phyloP scores from a whole-genome alignment of 2,797 vertebrate genomes.

The Varecia variegata region DNA sequence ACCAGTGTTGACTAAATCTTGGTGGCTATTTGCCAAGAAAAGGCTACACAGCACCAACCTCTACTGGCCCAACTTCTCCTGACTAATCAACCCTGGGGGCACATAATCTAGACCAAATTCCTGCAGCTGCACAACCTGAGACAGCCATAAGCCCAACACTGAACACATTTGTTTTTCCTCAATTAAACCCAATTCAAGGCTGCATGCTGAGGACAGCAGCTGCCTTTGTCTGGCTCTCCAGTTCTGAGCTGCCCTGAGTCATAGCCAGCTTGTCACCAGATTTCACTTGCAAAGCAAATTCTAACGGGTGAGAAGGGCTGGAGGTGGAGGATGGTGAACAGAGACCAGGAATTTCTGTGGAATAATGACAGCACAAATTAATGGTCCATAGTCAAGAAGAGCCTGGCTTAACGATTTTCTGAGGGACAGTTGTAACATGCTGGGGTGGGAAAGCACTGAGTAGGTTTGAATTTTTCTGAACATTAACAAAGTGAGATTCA shows the following conservation, averaged over 20 bases:
- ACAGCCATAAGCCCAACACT: background rate
- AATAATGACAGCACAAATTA: background rate
- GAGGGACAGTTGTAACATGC: background rate
- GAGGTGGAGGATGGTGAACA: background rate
- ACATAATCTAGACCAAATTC: background rate
- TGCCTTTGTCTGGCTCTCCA: background rate
- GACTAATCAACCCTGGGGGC: background rate
- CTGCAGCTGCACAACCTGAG: background rate
- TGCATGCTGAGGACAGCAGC: background rate
- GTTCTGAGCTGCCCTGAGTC: background rate
- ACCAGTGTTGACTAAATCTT: background rate
- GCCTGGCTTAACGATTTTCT: background rate
- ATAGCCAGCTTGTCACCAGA: background rate
- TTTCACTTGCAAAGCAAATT: conserved; percentile 45
- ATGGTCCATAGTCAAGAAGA: background rate
- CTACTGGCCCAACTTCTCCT: background rate
- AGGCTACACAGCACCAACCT: background rate
- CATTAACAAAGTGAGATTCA: background rate
- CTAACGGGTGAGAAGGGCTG: background rate
- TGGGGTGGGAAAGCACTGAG: background rate
- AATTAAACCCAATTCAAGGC: background rate
- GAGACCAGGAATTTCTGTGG: background rate
- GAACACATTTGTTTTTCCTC: background rate
- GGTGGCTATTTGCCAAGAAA: background rate
- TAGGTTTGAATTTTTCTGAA: background rate